phyloP scores from a whole-genome alignment of 1,140 invertebrate species.

The Ceratina japonica region DNA sequence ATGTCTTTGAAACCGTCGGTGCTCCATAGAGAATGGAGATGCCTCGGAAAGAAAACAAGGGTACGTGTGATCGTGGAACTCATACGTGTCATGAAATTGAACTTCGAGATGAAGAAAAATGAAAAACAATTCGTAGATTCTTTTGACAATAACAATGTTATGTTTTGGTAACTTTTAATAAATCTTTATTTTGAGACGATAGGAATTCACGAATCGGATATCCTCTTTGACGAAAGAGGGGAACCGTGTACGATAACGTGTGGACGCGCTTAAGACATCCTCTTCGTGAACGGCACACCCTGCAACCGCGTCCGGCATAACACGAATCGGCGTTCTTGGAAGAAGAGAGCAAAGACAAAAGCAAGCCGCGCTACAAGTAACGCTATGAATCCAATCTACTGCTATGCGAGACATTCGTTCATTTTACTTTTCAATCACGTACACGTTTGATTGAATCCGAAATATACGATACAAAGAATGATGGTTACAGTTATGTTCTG shows the following conservation, averaged over 20 bases:
- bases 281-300: conserved; percentile 28
- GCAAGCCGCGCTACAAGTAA: conserved; percentile 23
- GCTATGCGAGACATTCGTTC: neutral
- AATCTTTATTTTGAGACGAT: too few relatives aligned
- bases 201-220: conserved; percentile 2
- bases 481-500: conserved; percentile 2
- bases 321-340: conserved; percentile 40
- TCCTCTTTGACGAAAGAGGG: neutral
- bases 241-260: neutral
- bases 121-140: too few relatives aligned
- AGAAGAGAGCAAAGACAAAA: conserved; percentile 27
- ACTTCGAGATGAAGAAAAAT: neutral
- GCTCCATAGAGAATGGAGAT: conserved; percentile 3
- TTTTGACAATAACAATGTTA: neutral
- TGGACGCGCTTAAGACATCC: conserved; percentile 15
- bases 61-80: too few relatives aligned
- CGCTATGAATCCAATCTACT: conserved; percentile 6
- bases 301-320: conserved; percentile 30
- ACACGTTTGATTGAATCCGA: conserved; percentile 30
- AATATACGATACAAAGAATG: neutral
- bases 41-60: neutral
- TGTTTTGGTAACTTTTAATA: neutral
- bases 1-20: conserved; percentile 1
- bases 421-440: conserved; percentile 34
- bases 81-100: neutral